Evolutionary conservation across 1,140 invertebrate genomes (phyloP).

Genomic region (Helicorthomorpha holstii): DNA sequence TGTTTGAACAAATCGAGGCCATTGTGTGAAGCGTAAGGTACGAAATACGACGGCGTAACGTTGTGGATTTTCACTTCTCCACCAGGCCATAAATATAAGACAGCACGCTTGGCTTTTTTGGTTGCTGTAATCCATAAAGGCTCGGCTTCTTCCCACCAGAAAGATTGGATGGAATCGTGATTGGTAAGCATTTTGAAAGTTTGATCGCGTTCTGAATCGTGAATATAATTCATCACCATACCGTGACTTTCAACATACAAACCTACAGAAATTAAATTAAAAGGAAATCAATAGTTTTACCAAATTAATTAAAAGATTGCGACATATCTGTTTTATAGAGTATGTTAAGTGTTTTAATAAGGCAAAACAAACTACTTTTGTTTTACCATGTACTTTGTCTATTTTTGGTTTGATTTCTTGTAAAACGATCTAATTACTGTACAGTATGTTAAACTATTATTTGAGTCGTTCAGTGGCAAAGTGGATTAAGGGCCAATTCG

Average conservation of each 20-base stretch:
- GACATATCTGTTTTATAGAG: too few relatives aligned
- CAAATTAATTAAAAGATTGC: too few relatives aligned
- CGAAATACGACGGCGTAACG: too few relatives aligned
- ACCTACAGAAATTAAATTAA: not conserved
- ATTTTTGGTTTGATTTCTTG: too few relatives aligned
- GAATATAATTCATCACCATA: slow-evolving; percentile 1
- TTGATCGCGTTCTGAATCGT: not conserved
- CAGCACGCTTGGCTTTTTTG: not conserved
- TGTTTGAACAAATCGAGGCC: not conserved
- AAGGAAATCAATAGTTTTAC: too few relatives aligned
- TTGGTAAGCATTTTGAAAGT: not conserved
- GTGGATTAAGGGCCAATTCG: too few relatives aligned
- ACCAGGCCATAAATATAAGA: not conserved
- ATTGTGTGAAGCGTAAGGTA: not conserved
- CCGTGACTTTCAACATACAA: slow-evolving; percentile 2
- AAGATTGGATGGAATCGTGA: not conserved
- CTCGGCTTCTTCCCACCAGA: slow-evolving; percentile 4
- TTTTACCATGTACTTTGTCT: too few relatives aligned
- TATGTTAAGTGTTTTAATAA: too few relatives aligned
- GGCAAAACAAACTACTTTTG: too few relatives aligned
- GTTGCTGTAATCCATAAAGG: slow-evolving; percentile 1
- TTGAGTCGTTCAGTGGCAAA: too few relatives aligned
- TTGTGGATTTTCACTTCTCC: not conserved
- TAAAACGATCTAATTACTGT: too few relatives aligned
- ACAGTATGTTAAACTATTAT: too few relatives aligned